phyloP scores from a whole-genome alignment of 2,888 invertebrate species.

The Cephus spinipes region DNA sequence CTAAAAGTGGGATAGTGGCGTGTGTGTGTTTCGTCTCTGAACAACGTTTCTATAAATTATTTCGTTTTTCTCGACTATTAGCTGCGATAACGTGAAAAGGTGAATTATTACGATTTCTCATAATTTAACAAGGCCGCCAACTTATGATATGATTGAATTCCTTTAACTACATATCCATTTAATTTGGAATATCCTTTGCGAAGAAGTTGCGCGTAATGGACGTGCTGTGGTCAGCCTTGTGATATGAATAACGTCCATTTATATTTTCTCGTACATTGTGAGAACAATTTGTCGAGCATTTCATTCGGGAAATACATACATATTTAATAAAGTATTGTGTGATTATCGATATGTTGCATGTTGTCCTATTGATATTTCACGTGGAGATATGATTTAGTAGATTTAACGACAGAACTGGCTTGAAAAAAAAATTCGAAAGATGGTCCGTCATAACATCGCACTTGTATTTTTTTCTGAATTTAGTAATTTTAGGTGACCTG shows the following conservation, averaged over 20 bases:
- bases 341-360: background rate
- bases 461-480: background rate
- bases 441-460: background rate
- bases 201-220: background rate
- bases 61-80: conserved; percentile 14
- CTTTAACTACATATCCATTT: background rate
- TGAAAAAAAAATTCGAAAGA: background rate
- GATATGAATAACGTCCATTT: background rate
- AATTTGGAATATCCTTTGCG: background rate
- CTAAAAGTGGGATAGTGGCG: background rate
- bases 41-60: conserved; percentile 27
- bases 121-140: background rate
- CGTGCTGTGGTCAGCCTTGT: background rate
- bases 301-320: background rate
- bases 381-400: background rate
- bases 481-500: background rate
- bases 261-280: background rate
- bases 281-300: background rate
- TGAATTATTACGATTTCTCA: conserved; percentile 12
- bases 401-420: background rate
- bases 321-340: background rate
- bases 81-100: conserved; percentile 22
- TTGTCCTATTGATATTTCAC: background rate
- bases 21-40: conserved; percentile 8
- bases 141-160: background rate